These are phyloP conservation scores for Merodon equestris DNA, from an alignment of 2,888 invertebrate species.

Conservation along the genomic window DNA sequence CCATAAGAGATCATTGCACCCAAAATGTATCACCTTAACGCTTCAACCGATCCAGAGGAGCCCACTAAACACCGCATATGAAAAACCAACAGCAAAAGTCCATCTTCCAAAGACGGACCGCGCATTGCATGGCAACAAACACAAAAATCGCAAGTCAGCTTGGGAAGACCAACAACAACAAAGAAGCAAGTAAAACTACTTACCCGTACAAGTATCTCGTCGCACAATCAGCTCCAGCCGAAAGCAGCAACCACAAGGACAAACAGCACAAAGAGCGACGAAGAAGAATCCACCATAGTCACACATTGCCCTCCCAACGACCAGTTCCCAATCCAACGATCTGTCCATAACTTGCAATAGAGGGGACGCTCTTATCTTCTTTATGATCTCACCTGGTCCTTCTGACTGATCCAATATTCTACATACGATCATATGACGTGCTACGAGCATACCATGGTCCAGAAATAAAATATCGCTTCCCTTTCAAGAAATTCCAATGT, in stretches of 20 bases:
- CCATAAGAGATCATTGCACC: constrained; percentile 60
- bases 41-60: constrained; percentile 14
- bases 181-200: constrained; percentile 13
- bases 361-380: constrained; percentile 61
- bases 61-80: constrained; percentile 10
- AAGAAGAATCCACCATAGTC: constrained; percentile 47
- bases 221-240: constrained; percentile 16
- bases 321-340: constrained; percentile 45
- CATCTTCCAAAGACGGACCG: constrained; percentile 28
- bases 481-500: constrained; percentile 51
- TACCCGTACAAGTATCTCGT: constrained; percentile 16
- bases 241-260: constrained; percentile 44
- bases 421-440: constrained; percentile 67
- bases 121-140: constrained; percentile 28
- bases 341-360: constrained; percentile 26
- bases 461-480: constrained; percentile 67
- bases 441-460: constrained; percentile 17
- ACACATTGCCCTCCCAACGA: constrained; percentile 43
- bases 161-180: constrained; percentile 15
- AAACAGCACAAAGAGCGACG: constrained; percentile 29
- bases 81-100: constrained; percentile 38
- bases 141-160: constrained; percentile 20
- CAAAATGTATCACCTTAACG: constrained; percentile 54
- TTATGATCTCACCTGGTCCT: constrained; percentile 69
- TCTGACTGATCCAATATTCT: constrained; percentile 68